Base-by-base conservation (phyloP, 1,140 invertebrate genomes). In the Drosophila pandora region DNA sequence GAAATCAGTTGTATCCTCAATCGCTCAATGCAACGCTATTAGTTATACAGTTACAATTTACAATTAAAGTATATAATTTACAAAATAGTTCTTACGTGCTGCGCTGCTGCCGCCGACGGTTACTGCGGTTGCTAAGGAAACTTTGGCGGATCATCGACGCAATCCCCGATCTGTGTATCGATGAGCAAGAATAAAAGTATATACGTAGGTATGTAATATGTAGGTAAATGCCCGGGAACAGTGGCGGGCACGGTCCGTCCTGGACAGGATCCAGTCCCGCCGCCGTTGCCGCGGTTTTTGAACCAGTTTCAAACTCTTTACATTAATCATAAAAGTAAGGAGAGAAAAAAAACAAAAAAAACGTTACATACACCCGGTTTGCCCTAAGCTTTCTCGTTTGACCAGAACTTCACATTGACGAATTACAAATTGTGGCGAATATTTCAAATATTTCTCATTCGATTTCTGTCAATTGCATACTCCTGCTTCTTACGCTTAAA, bases 401-500 rank as follows among this genome's bases (percentile, higher is more conserved):
- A 83, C 80, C 80, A 83, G 80, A 83, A 79, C 79, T 76, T 63
- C 71, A 84, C 80, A 84, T 79, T 72, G 59, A 53, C 47, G 52
- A 67, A 64, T 68, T 23, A 52, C 57, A 78, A 45, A 56, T 69
- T 41, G 37, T 53, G 39, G 53, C 9, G 28, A 54, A 82, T 82
- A 60, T 81, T 78, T 65, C 0, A 50, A 77, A 77, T 78, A 78
- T 77, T 77, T 54, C 23, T 17, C 32, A 30, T 10, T 52, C 30
- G 13, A n/a, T 55, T 52, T 56, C 2, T 41, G 47, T 73, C 50
- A 48, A 73, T 56, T 75, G 28, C 7, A 52, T 30, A 57, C 60
- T 47, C 45, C 25, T 72, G 7, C 32, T 78, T 61, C 64, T 47
- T 39, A 58, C 72, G 30, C 57, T 60, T 55, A 70, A 53, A 62